Conservation (phyloP, 1,140 invertebrate genomes). For the Procambarus virginalis region DNA sequence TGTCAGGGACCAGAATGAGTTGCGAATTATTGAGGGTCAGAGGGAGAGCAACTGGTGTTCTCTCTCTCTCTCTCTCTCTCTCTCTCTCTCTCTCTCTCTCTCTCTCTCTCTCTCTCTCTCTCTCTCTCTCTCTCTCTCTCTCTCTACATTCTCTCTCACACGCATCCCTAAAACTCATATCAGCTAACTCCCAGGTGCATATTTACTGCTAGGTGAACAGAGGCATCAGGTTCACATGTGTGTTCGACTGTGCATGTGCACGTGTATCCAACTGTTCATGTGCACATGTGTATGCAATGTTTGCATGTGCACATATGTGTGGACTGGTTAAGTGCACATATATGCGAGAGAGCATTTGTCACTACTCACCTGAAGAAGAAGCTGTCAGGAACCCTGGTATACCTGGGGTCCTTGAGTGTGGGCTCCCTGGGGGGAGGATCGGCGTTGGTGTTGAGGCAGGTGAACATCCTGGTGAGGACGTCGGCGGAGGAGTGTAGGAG, state of each 20-base stretch:
- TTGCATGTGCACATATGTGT: constrained; percentile 29
- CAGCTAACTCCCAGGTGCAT: no score
- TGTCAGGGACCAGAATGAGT: no score
- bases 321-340: background rate
- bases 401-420: constrained; percentile 16
- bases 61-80: background rate
- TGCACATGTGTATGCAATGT: background rate
- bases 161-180: no score
- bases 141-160: background rate
- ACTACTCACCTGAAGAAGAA: constrained; percentile 34
- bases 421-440: constrained; percentile 38
- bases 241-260: no score
- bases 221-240: no score
- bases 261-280: no score
- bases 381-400: constrained; percentile 1
- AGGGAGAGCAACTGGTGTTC: background rate
- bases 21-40: no score
- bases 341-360: background rate
- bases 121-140: background rate
- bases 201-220: no score
- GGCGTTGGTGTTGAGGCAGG: constrained; percentile 54
- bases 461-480: constrained; percentile 63
- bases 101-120: background rate
- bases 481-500: constrained; percentile 50
- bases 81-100: background rate